phyloP scores from a whole-genome alignment of 2,888 invertebrate genomes.

The Parasteatoda lunata region DNA sequence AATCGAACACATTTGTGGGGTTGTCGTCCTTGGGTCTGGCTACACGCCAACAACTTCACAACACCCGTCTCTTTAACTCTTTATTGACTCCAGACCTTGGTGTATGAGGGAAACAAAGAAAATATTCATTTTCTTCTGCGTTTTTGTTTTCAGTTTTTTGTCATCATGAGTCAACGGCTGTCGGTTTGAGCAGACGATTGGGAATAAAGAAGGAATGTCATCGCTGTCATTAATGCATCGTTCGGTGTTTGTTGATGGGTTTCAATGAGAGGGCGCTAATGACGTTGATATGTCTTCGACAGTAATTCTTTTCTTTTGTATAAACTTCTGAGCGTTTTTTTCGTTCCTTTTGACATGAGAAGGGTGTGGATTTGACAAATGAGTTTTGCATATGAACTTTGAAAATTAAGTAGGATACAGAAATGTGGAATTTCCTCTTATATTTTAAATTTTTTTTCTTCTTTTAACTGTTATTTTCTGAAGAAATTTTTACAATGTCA shows the following conservation, averaged over 20 bases:
- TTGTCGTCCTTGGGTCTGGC: slow-evolving; percentile 54
- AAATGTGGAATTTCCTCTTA: slow-evolving; percentile 18
- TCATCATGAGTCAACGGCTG: slow-evolving; percentile 31
- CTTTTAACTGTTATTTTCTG: neutral
- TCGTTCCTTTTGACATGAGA: neutral
- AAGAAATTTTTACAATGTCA: neutral
- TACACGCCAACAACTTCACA: slow-evolving; percentile 25
- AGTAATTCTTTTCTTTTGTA: neutral
- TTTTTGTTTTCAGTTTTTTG: slow-evolving; percentile 1
- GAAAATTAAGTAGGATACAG: neutral
- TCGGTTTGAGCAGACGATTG: slow-evolving; percentile 25
- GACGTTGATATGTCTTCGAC: neutral
- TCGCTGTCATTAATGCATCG: slow-evolving; percentile 42
- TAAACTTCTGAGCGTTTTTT: neutral
- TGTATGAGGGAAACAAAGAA: slow-evolving; percentile 37
- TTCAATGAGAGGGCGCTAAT: slow-evolving; percentile 11
- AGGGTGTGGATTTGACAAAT: slow-evolving; percentile 3
- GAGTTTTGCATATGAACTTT: slow-evolving; percentile 41
- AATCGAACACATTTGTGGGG: neutral
- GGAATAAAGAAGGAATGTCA: slow-evolving; percentile 33
- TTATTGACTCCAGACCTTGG: slow-evolving; percentile 30
- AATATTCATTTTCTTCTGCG: slow-evolving; percentile 14
- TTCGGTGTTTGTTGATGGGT: slow-evolving; percentile 25
- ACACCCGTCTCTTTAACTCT: slow-evolving; percentile 16
- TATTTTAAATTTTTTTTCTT: neutral